phyloP scores from a whole-genome alignment of 2,888 invertebrate species.

The Cosmia trapezina region DNA sequence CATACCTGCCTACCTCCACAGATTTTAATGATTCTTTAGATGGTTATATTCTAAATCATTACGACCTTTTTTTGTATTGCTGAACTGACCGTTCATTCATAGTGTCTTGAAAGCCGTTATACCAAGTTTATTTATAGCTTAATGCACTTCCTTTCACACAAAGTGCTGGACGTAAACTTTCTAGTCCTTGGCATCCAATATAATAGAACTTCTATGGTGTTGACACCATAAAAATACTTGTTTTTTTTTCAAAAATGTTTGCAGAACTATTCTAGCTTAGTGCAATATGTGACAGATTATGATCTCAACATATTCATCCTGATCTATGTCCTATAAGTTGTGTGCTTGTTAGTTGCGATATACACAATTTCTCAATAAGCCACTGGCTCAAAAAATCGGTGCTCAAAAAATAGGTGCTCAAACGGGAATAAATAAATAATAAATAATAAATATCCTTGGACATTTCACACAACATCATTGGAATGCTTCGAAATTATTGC shows the following conservation, averaged over 20 bases:
- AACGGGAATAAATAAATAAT: no score
- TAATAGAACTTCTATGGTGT: not conserved
- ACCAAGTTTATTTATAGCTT: not conserved
- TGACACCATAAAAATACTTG: not conserved
- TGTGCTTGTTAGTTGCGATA: no score
- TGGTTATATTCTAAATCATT: conserved; percentile 5
- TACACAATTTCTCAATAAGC: not conserved
- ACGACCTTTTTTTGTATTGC: not conserved
- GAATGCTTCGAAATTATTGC: not conserved
- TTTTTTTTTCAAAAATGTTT: not conserved
- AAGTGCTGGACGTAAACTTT: not conserved
- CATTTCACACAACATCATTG: no score
- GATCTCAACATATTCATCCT: not conserved
- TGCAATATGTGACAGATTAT: not conserved
- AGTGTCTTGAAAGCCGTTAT: not conserved
- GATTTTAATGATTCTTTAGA: conserved; percentile 7
- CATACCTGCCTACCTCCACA: not conserved
- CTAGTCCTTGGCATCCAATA: not conserved
- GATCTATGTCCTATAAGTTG: no score
- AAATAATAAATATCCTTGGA: no score
- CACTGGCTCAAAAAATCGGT: no score
- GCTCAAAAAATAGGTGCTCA: no score
- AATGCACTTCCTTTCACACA: not conserved
- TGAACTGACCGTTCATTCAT: not conserved
- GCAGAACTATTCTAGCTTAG: not conserved